These are phyloP conservation scores for Eospalax fontanierii DNA, from an alignment of 2,797 vertebrate species.

Conservation along the genomic window DNA sequence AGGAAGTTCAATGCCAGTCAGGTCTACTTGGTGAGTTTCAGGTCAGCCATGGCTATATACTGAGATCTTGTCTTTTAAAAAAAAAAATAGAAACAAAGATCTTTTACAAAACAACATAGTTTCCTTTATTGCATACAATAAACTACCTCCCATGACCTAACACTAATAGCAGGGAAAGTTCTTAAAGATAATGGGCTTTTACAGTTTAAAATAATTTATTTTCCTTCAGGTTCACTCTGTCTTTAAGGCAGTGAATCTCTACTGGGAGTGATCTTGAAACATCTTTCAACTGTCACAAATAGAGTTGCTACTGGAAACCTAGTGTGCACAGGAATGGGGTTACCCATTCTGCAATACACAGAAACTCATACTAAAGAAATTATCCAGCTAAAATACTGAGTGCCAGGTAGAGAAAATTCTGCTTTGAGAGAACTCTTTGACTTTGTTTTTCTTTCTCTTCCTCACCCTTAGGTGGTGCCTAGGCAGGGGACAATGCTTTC, in stretches of 20 bases:
- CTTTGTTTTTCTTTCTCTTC: constrained; percentile 8
- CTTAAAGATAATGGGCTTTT: constrained; percentile 46
- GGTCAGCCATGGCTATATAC: neutral
- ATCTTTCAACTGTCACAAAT: neutral
- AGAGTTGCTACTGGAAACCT: neutral
- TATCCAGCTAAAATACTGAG: constrained; percentile 23
- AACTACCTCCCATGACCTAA: neutral
- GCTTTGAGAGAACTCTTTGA: constrained; percentile 37
- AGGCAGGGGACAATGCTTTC: neutral
- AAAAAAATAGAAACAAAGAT: neutral
- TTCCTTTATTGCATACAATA: constrained; percentile 44
- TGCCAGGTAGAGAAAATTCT: constrained; percentile 29
- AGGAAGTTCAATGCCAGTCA: neutral
- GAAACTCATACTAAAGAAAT: constrained; percentile 22
- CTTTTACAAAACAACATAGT: constrained; percentile 34
- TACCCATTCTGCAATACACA: neutral
- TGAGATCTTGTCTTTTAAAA: neutral
- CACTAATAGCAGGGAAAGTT: neutral
- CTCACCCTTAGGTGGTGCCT: neutral
- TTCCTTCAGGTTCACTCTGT: constrained; percentile 9
- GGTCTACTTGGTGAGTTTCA: neutral
- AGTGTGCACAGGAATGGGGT: neutral
- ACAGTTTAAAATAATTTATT: constrained; percentile 60
- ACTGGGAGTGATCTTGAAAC: neutral
- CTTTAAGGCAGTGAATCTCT: constrained; percentile 55